phyloP scores from a whole-genome alignment of 2,888 invertebrate genomes.

The Troides helena region DNA sequence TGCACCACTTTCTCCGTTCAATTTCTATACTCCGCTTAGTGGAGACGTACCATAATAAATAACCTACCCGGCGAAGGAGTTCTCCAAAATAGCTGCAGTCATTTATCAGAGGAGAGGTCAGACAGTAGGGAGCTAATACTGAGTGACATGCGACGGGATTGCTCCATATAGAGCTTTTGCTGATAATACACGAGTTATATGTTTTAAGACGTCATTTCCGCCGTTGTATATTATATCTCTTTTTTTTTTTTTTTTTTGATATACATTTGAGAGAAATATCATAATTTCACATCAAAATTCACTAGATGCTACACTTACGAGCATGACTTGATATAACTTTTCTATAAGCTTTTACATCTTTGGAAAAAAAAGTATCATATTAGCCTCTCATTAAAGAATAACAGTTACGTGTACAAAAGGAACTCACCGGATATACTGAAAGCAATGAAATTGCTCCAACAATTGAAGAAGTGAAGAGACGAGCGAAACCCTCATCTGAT shows the following conservation, averaged over 20 bases:
- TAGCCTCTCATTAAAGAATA: too few relatives aligned
- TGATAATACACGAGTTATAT: slow-evolving; percentile 7
- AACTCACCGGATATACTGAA: not conserved
- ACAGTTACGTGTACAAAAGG: not conserved
- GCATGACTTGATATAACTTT: too few relatives aligned
- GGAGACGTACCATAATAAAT: slow-evolving; percentile 10
- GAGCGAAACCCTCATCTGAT: too few relatives aligned
- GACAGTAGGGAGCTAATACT: slow-evolving; percentile 28
- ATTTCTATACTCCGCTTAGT: not conserved
- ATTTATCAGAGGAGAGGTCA: slow-evolving; percentile 30
- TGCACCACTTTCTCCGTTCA: not conserved
- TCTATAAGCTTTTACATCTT: too few relatives aligned
- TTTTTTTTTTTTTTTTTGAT: not conserved
- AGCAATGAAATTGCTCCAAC: not conserved
- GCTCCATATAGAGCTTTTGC: slow-evolving; percentile 16
- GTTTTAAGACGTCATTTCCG: not conserved
- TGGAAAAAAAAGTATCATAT: too few relatives aligned
- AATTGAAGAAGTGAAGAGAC: too few relatives aligned
- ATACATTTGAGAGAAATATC: not conserved
- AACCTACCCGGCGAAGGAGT: slow-evolving; percentile 8
- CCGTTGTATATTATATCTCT: not conserved
- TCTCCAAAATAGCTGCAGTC: slow-evolving; percentile 23
- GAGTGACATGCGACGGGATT: slow-evolving; percentile 30
- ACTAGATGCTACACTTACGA: too few relatives aligned
- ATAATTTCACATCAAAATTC: too few relatives aligned